Percentiles rank a stretch among this genome's conserved stretches.
Evolutionary conservation across 2,888 invertebrate genomes (phyloP).

Genomic region (Mycogona germanica): DNA sequence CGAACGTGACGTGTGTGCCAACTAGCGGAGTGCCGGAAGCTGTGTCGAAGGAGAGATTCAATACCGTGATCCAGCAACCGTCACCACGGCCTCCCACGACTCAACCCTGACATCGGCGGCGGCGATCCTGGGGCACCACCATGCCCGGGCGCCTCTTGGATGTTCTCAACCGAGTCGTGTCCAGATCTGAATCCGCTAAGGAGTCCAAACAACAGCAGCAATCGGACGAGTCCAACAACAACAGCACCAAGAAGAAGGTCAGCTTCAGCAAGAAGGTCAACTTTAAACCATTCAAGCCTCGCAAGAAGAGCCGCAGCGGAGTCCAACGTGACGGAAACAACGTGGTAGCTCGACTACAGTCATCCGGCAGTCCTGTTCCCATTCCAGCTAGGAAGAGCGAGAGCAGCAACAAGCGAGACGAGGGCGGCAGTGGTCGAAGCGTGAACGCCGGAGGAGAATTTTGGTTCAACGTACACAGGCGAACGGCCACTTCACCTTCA

Average conservation of each 20-base stretch:
- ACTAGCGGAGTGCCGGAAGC: no score
- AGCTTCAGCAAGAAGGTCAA: neutral
- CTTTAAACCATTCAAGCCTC: neutral
- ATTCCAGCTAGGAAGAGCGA: neutral
- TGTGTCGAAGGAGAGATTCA: no score
- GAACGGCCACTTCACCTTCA: no score
- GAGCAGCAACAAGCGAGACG: neutral
- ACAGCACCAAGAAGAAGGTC: neutral
- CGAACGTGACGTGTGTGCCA: no score
- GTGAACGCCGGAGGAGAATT: neutral
- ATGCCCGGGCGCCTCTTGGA: constrained; percentile 6
- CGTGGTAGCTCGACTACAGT: no score
- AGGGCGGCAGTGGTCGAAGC: neutral
- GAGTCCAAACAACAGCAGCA: neutral
- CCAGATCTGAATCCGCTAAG: neutral
- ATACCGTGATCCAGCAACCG: no score
- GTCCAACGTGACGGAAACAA: neutral
- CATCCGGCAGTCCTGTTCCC: no score
- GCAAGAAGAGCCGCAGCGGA: neutral
- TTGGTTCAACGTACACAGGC: neutral
- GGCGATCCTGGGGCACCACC: neutral
- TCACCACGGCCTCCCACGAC: no score
- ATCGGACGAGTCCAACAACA: neutral
- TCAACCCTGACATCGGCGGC: no score
- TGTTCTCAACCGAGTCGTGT: neutral